Percentiles rank a stretch among this genome's conserved stretches.
These are phyloP conservation scores for Ecdyonurus torrentis DNA, from an alignment of 2,888 invertebrate genomes.

Conservation along the genomic window DNA sequence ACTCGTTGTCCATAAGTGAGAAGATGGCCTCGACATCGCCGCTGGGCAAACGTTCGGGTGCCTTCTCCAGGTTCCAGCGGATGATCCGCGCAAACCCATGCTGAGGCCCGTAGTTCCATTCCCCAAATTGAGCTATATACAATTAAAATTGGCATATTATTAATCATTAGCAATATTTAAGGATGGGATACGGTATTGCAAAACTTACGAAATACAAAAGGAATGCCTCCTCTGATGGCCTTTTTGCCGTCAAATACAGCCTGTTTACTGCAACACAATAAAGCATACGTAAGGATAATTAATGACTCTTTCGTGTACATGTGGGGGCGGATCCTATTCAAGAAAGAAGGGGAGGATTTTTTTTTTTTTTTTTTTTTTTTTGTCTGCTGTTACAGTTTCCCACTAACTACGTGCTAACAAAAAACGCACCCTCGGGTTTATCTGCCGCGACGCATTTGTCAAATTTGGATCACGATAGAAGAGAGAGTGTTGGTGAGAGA, in stretches of 20 bases:
- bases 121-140: slow-evolving; percentile 79
- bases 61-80: slow-evolving; percentile 79
- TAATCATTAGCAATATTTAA: too few relatives aligned
- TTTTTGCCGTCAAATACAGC: slow-evolving; percentile 93
- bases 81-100: slow-evolving; percentile 92
- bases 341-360: background rate
- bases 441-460: background rate
- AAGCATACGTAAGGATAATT: slow-evolving; percentile 11
- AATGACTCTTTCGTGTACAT: background rate
- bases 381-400: too few relatives aligned
- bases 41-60: slow-evolving; percentile 72
- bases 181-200: slow-evolving; percentile 11
- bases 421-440: background rate
- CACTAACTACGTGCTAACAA: too few relatives aligned
- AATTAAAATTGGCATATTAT: background rate
- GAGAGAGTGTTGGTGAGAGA: too few relatives aligned
- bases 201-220: slow-evolving; percentile 96
- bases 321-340: background rate
- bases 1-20: slow-evolving; percentile 82
- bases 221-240: slow-evolving; percentile 91
- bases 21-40: slow-evolving; percentile 87
- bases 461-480: background rate
- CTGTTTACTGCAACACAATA: slow-evolving; percentile 59
- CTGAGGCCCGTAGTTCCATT: slow-evolving; percentile 88
- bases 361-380: too few relatives aligned